Evolutionary conservation across 2,888 invertebrate species (phyloP).

Genomic region (Cheilosia soror): DNA sequence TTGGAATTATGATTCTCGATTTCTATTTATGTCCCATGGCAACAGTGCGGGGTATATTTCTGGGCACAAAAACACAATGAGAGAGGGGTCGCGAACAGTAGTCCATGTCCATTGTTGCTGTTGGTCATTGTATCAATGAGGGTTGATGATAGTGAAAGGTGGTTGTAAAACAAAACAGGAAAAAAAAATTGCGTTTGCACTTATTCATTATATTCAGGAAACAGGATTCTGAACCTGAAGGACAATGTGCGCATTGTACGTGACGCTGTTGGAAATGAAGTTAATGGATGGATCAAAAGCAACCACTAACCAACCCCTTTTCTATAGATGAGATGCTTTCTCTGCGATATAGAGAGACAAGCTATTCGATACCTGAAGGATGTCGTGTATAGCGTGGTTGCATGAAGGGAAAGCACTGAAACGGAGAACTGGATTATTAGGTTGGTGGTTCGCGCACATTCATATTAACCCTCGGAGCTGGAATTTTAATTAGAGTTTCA

Average conservation of each 20-base stretch:
- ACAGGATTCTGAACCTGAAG: constrained; percentile 58
- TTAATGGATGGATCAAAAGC: constrained; percentile 65
- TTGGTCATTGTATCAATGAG: constrained; percentile 44
- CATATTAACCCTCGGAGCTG: not conserved
- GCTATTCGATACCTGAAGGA: constrained; percentile 31
- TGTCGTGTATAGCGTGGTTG: not conserved
- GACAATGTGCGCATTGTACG: constrained; percentile 51
- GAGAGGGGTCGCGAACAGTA: constrained; percentile 39
- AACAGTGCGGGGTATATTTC: constrained; percentile 37
- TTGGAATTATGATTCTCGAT: constrained; percentile 67
- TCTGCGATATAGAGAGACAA: not conserved
- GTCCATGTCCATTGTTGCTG: constrained; percentile 48
- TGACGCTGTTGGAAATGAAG: constrained; percentile 59
- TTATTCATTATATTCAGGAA: constrained; percentile 48
- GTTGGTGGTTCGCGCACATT: not conserved
- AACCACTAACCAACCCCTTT: constrained; percentile 53
- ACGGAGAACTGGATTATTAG: constrained; percentile 49
- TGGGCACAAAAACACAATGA: not conserved
- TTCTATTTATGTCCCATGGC: constrained; percentile 66
- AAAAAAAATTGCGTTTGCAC: constrained; percentile 41
- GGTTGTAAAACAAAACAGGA: not conserved
- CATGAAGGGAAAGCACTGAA: not conserved
- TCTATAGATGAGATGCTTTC: too few relatives aligned
- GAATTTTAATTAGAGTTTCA: not conserved
- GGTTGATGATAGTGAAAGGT: constrained; percentile 27